Evolutionary conservation across 2,113 vertebrate genomes (phyloP).

Genomic region (Ursus arctos): DNA sequence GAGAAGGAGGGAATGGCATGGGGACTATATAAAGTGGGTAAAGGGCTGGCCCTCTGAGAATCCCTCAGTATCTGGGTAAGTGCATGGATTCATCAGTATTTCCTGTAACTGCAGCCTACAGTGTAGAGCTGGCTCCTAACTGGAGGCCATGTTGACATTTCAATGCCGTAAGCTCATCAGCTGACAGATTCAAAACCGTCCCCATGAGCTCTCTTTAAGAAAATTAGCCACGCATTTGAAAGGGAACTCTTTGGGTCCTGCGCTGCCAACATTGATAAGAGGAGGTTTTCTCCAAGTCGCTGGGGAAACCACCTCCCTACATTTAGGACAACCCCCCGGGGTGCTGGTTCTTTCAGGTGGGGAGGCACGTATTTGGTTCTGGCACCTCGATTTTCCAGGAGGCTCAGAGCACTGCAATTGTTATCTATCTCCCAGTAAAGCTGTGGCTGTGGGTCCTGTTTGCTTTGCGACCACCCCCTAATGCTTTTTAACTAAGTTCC

Average conservation of each 20-base stretch:
- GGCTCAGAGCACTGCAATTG: neutral
- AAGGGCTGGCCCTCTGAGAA: neutral
- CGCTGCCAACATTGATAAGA: neutral
- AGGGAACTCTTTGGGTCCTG: neutral
- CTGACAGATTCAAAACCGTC: neutral
- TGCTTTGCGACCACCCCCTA: neutral
- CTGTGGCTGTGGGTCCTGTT: neutral
- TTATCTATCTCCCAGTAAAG: neutral
- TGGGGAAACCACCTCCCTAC: neutral
- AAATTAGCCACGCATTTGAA: neutral
- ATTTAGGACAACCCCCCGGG: neutral
- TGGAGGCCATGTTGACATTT: neutral
- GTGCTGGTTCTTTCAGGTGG: neutral
- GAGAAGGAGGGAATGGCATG: neutral
- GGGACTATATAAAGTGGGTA: fast-evolving
- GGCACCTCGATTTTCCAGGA: neutral
- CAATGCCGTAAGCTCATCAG: neutral
- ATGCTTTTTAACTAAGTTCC: neutral
- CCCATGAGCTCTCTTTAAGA: neutral
- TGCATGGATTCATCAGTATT: fast-evolving
- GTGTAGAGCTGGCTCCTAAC: neutral
- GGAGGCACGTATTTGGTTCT: neutral
- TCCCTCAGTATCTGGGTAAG: fast-evolving
- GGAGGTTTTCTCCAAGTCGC: neutral
- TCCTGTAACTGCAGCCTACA: neutral